Percentiles rank a stretch among this genome's conserved stretches.
These are phyloP conservation scores for Progne subis DNA, from an alignment of 2,113 vertebrate genomes.

Conservation along the genomic window DNA sequence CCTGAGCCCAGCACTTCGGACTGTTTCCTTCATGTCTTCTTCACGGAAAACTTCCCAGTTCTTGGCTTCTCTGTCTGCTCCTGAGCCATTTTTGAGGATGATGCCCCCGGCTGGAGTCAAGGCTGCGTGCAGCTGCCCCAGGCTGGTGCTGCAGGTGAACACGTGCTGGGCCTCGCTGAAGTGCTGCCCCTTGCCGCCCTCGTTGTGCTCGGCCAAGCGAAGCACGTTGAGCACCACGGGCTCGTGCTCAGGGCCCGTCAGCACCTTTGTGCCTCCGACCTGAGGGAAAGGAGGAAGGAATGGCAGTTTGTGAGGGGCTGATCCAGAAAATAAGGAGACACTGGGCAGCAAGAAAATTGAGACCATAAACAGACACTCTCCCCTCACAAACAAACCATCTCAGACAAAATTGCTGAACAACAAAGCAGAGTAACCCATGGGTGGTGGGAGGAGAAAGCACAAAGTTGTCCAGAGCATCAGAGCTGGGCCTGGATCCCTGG, in stretches of 20 bases:
- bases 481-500: not conserved
- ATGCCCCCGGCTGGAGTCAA: conserved; percentile 69
- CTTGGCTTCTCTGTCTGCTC: not conserved
- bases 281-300: conserved; percentile 50
- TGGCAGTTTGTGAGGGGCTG: not conserved
- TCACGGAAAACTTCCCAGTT: conserved; percentile 81
- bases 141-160: conserved; percentile 61
- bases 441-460: not conserved
- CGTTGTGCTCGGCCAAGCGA: conserved; percentile 58
- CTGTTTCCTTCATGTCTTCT: conserved; percentile 81
- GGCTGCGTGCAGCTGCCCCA: conserved; percentile 52
- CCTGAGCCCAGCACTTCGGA: conserved; percentile 81
- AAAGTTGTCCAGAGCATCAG: not conserved
- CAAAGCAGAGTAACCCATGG: not conserved
- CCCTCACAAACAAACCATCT: not conserved
- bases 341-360: rapidly evolving
- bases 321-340: not conserved
- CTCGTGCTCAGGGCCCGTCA: conserved; percentile 81
- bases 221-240: conserved; percentile 87
- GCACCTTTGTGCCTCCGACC: conserved; percentile 82
- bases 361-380: not conserved
- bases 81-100: conserved; percentile 50
- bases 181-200: conserved; percentile 43
- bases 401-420: not conserved
- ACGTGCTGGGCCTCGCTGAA: conserved; percentile 53